Evolutionary conservation across 1,140 invertebrate species (phyloP).

Genomic region (Contarinia nasturtii): DNA sequence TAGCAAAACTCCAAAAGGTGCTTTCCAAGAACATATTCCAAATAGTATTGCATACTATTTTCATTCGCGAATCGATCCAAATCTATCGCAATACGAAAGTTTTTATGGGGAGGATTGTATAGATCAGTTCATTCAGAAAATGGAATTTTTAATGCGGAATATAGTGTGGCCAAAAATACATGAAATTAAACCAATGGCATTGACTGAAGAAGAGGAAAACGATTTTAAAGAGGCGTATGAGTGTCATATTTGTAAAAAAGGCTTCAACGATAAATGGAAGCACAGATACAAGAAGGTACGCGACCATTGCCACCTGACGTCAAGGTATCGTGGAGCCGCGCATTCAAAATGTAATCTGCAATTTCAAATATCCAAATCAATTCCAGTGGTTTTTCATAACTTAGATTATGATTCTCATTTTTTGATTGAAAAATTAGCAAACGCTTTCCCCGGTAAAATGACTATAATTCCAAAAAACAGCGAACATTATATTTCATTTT

Average conservation of each 20-base stretch:
- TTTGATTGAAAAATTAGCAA: slow-evolving; percentile 15
- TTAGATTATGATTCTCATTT: slow-evolving; percentile 19
- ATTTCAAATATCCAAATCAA: slow-evolving; percentile 13
- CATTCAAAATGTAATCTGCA: slow-evolving; percentile 21
- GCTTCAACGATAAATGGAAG: slow-evolving; percentile 5
- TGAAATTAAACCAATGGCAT: slow-evolving; percentile 7
- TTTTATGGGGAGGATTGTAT: slow-evolving; percentile 13
- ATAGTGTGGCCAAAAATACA: slow-evolving; percentile 7
- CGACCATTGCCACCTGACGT: slow-evolving; percentile 20
- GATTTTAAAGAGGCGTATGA: slow-evolving; percentile 2
- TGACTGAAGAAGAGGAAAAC: slow-evolving; percentile 6
- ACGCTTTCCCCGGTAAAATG: slow-evolving; percentile 12
- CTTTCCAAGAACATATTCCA: slow-evolving; percentile 16
- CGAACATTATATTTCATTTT: slow-evolving; percentile 15
- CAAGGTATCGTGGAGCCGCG: slow-evolving; percentile 14
- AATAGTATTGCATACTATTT: slow-evolving; percentile 14
- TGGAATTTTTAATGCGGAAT: slow-evolving; percentile 7
- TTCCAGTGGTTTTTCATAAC: slow-evolving; percentile 22
- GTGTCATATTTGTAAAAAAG: slow-evolving; percentile 16
- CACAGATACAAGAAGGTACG: slow-evolving; percentile 6
- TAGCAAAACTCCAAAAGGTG: slow-evolving; percentile 2
- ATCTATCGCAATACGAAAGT: slow-evolving; percentile 9
- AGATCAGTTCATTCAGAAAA: slow-evolving; percentile 9
- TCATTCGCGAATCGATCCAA: slow-evolving; percentile 13
- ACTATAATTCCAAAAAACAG: slow-evolving; percentile 19